Evolutionary conservation across 1,140 invertebrate species (phyloP).

Genomic region (Papilio xuthus): DNA sequence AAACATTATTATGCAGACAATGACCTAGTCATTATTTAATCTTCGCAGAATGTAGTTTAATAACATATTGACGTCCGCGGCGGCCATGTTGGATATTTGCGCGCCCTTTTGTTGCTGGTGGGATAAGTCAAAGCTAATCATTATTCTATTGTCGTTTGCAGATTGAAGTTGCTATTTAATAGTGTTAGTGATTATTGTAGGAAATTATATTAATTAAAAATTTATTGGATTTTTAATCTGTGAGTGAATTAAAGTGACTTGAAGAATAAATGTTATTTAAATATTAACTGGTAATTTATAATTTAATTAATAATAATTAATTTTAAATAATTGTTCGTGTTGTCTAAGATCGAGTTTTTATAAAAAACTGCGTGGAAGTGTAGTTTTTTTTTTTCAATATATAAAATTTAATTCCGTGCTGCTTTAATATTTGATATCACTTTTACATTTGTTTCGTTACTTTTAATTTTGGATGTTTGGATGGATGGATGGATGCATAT

Average conservation of each 20-base stretch:
- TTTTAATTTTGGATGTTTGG: not conserved
- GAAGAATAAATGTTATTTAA: not conserved
- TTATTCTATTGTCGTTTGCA: conserved; percentile 25
- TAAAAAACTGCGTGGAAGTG: not conserved
- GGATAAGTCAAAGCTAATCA: conserved; percentile 19
- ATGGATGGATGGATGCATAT: no score
- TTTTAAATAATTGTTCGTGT: not conserved
- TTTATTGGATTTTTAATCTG: not conserved
- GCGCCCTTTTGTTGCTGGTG: conserved; percentile 31
- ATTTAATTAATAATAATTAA: not conserved
- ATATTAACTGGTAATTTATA: not conserved
- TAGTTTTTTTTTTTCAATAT: not conserved
- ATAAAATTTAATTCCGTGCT: not conserved
- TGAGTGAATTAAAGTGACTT: not conserved
- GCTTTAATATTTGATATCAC: not conserved
- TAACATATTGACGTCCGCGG: conserved; percentile 35
- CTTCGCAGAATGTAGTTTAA: conserved; percentile 40
- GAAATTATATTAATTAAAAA: not conserved
- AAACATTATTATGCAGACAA: conserved; percentile 35
- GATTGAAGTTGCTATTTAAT: not conserved
- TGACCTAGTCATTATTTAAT: conserved; percentile 39
- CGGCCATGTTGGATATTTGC: conserved; percentile 38
- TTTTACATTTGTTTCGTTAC: not conserved
- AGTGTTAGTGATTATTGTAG: not conserved
- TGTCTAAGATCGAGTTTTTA: not conserved